phyloP scores from a whole-genome alignment of 2,888 invertebrate genomes.

The Galeruca laticollis region DNA sequence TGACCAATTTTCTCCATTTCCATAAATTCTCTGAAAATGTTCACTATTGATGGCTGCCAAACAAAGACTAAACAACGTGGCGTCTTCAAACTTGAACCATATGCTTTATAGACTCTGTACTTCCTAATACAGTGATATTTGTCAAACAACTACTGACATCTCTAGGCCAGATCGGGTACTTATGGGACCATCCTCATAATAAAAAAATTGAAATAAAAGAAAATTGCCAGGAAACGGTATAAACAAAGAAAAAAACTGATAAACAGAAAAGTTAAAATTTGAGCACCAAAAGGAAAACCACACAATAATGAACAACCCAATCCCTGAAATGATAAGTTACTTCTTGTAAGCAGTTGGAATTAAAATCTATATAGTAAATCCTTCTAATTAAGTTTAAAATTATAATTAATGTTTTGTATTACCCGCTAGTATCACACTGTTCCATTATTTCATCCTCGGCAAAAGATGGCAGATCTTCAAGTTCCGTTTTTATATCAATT shows the following conservation, averaged over 20 bases:
- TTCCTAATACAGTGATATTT: no score
- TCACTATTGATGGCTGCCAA: background rate
- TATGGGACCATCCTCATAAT: no score
- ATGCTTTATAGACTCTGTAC: background rate
- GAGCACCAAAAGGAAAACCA: no score
- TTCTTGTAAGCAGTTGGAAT: no score
- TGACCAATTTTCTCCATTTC: no score
- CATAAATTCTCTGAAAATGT: background rate
- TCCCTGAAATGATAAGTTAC: background rate
- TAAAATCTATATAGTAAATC: no score
- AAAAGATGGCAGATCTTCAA: conserved; percentile 22
- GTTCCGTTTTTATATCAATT: conserved; percentile 45
- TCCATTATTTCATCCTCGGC: conserved; percentile 12
- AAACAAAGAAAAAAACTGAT: no score
- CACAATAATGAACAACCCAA: background rate
- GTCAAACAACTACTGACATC: no score
- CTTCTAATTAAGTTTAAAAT: background rate
- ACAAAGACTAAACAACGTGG: background rate
- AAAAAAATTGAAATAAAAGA: no score
- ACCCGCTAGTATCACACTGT: conserved; percentile 21
- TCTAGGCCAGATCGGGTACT: no score
- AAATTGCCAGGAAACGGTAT: no score
- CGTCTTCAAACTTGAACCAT: background rate
- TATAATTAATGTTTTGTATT: conserved; percentile 5
- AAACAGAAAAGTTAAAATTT: no score